Conservation (phyloP, 2,113 vertebrate genomes). For the Etheostoma spectabile region DNA sequence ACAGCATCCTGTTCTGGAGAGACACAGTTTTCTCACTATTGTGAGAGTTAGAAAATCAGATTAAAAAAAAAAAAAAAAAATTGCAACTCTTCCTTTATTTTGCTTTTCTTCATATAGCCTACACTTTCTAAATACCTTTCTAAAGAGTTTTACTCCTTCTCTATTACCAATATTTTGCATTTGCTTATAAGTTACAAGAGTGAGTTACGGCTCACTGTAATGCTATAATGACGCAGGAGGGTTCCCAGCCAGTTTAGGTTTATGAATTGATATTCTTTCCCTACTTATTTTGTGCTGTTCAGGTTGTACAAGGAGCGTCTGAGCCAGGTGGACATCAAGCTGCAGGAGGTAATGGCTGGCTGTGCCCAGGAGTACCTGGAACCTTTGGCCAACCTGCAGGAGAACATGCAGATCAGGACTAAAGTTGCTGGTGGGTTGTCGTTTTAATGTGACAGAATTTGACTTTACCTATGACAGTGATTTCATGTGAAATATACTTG, state of each 20-base stretch:
- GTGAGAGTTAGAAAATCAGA: background rate
- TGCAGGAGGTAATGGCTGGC: conserved; percentile 97
- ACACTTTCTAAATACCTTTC: background rate
- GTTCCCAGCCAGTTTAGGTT: background rate
- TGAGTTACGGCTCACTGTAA: background rate
- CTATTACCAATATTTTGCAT: background rate
- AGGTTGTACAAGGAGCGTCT: conserved; percentile 97
- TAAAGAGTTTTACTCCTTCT: background rate
- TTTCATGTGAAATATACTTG: background rate
- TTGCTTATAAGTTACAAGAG: background rate
- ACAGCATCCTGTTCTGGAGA: background rate
- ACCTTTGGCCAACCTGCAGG: conserved; percentile 96
- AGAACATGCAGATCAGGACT: conserved; percentile 99
- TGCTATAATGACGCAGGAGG: background rate
- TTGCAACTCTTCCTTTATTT: background rate
- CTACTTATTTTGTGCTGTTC: background rate
- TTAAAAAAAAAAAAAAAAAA: too few relatives aligned
- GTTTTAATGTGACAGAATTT: background rate
- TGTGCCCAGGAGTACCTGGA: conserved; percentile 98
- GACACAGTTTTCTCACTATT: background rate
- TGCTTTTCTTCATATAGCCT: background rate
- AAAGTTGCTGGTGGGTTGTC: conserved; percentile 93
- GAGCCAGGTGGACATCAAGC: conserved; percentile 98
- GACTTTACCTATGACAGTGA: background rate
- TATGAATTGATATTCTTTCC: background rate